These are phyloP conservation scores for Centropus bengalensis DNA, from an alignment of 2,113 vertebrate species.

Conservation along the genomic window DNA sequence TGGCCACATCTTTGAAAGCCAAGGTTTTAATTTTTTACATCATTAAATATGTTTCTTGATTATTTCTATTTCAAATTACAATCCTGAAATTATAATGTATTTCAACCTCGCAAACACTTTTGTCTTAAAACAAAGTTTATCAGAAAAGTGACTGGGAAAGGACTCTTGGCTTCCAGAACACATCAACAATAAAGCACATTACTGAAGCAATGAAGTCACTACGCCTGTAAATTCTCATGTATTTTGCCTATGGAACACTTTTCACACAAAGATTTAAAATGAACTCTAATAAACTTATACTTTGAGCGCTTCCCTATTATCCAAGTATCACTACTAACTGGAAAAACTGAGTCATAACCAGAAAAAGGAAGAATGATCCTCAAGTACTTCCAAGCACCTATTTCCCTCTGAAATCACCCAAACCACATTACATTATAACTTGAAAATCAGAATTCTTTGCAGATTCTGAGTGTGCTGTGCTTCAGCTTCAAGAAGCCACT, in stretches of 20 bases:
- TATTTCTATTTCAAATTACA: neutral
- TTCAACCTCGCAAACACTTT: neutral
- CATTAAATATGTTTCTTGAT: neutral
- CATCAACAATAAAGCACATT: neutral
- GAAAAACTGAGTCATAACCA: neutral
- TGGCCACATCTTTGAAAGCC: neutral
- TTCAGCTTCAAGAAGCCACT: neutral
- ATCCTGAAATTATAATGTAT: neutral
- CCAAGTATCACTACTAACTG: neutral
- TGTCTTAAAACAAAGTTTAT: neutral
- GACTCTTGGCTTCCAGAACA: neutral
- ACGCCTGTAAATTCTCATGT: neutral
- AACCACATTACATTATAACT: neutral
- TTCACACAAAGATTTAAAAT: neutral
- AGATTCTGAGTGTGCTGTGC: neutral
- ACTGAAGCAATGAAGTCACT: neutral
- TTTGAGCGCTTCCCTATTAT: neutral
- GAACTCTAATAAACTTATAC: neutral
- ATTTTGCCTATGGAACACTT: neutral
- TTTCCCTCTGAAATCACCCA: neutral
- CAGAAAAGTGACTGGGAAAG: neutral
- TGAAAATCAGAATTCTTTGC: neutral
- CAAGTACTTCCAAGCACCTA: neutral
- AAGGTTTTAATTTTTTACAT: neutral
- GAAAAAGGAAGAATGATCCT: neutral